A percentile compares a stretch with the other conserved stretches of the same genome.
phyloP scores from a whole-genome alignment of 2,797 vertebrate species.

The Borostomias antarcticus region DNA sequence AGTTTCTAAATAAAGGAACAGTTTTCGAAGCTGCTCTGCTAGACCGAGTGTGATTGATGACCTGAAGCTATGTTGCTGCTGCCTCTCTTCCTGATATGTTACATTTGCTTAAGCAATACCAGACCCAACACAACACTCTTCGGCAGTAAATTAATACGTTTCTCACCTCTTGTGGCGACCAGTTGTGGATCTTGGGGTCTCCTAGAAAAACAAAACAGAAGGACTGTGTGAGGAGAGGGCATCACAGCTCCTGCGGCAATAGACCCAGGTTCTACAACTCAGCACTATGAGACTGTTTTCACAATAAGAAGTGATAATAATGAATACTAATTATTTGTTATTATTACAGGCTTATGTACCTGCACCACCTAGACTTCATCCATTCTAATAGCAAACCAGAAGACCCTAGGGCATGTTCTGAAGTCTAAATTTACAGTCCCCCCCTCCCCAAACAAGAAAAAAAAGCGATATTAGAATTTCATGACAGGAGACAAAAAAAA shows the following conservation, averaged over 20 bases:
- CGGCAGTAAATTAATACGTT: not conserved
- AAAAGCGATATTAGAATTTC: too few species aligned
- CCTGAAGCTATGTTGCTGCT: conserved; percentile 33
- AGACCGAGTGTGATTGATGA: too few species aligned
- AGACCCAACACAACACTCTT: not conserved
- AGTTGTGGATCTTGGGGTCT: conserved; percentile 81
- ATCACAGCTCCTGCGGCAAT: not conserved
- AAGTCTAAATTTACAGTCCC: too few species aligned
- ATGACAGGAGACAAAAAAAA: not conserved
- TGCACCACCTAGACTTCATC: too few species aligned
- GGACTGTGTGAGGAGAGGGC: not conserved
- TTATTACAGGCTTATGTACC: too few species aligned
- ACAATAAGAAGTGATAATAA: too few species aligned
- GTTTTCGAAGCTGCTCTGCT: not conserved
- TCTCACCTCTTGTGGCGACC: conserved; percentile 90
- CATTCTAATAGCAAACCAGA: too few species aligned
- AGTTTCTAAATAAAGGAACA: not conserved
- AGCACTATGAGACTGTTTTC: too few species aligned
- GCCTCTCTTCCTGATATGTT: conserved; percentile 25
- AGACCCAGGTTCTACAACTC: not conserved
- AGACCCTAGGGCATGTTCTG: not conserved
- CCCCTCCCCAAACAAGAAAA: too few species aligned
- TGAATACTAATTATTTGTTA: too few species aligned
- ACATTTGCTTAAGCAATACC: not conserved
- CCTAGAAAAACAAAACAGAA: conserved; percentile 73